Conservation (phyloP, 1,140 invertebrate species). For the Archivesica marissinica region DNA sequence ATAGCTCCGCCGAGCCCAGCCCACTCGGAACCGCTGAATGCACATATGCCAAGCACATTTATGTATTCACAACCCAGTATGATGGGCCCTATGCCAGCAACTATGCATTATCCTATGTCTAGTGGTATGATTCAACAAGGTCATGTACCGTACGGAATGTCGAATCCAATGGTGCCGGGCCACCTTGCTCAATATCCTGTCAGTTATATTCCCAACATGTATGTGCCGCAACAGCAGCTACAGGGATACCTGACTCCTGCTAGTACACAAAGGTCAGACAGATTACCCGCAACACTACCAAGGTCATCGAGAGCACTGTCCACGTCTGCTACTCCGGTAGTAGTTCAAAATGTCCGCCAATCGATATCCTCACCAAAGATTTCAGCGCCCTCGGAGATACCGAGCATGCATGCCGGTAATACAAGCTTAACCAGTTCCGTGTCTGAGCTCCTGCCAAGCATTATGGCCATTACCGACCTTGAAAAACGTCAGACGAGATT, state of each 20-base stretch:
- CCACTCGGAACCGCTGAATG: background rate
- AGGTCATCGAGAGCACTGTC: background rate
- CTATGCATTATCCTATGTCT: background rate
- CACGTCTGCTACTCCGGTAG: background rate
- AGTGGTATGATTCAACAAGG: background rate
- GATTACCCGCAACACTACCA: background rate
- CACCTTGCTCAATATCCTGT: constrained; percentile 28
- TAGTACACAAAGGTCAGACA: background rate
- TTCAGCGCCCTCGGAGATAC: background rate
- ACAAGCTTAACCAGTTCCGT: background rate
- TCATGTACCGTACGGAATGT: background rate
- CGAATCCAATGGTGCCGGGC: background rate
- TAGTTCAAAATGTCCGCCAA: constrained; percentile 7
- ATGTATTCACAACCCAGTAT: constrained; percentile 21
- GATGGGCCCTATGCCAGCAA: background rate
- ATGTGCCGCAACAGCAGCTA: background rate
- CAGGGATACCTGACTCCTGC: background rate
- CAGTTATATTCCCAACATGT: background rate
- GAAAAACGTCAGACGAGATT: constrained; percentile 35
- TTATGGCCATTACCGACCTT: constrained; percentile 25
- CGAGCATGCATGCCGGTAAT: background rate
- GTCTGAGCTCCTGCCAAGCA: constrained; percentile 13
- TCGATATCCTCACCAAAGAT: constrained; percentile 18
- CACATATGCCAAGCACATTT: background rate
- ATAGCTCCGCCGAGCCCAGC: background rate